Base-by-base conservation (phyloP, 1,140 invertebrate species). In the Drosophila teissieri region DNA sequence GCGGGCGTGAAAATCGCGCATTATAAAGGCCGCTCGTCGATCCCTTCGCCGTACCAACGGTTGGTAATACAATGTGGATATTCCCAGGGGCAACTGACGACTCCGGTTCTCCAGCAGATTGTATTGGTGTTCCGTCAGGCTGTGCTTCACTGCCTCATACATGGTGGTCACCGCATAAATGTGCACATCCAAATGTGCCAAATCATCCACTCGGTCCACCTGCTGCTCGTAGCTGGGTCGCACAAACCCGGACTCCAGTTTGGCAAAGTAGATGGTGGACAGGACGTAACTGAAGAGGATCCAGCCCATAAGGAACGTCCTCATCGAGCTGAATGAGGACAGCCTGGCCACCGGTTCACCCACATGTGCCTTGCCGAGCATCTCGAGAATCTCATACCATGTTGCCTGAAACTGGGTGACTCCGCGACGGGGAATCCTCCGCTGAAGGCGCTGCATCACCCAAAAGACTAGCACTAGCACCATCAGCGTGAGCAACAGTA, bases 251-350 rank as follows among this genome's bases (percentile, higher is more conserved):
- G 90, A 91, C 40, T 92, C 91, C 45, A 92, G 52, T 34, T 92
- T 90, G 39, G 80, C 90, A 39, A 91, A 91, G 60, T 91, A 92
- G n/a, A 92, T 84, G 34, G 65, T 73, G 5, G 90, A 90, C 40
- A 92, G 37, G 0, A 91, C 77, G 49, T 92, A 92, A 27, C 84
- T 89, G 24, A 92, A 92, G 10, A 92, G 40, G 8, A 92, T 79
- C 91, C 91, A 92, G 12, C 64, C 61, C 44, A 92, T 79, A 0
- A 92, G 74, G 0, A 86, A 91, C 1, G 57, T 42, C 0, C 90
- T 80, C 44, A 91, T 17, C 0, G 90, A 91, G 61, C 90, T 91
- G 4, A 75, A 78, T 1, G 44, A 45, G 0, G 79, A 65, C 15
- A 91, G 76, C 0, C 70, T 36, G 7, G 61, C 52, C 0, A 85